Evolutionary conservation across 1,140 invertebrate species (phyloP).

Genomic region (Charaxes varanes): DNA sequence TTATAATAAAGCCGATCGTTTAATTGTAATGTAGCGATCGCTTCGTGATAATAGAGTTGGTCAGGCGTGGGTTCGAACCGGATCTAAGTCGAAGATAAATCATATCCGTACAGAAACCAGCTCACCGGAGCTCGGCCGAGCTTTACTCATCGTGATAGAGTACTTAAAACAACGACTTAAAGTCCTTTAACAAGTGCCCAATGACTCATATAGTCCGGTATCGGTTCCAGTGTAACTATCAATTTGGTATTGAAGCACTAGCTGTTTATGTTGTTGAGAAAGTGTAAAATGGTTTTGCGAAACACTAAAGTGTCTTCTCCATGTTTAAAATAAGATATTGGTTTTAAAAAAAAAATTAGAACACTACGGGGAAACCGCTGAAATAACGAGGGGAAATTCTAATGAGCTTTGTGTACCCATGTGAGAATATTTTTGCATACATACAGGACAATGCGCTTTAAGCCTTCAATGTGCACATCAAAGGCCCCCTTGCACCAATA

Average conservation of each 20-base stretch:
- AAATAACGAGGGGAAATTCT: conserved; percentile 4
- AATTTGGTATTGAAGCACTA: too few species aligned
- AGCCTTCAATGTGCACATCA: conserved; percentile 9
- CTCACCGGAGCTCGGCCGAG: conserved; percentile 14
- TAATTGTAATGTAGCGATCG: too few species aligned
- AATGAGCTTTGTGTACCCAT: conserved; percentile 1
- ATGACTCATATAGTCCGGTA: conserved; percentile 10
- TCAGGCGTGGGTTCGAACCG: conserved; percentile 54
- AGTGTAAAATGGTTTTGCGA: too few species aligned
- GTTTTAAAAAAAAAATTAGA: too few species aligned
- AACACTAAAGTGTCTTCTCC: too few species aligned
- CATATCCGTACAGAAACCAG: conserved; percentile 34
- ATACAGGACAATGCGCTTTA: background rate
- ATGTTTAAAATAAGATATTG: too few species aligned
- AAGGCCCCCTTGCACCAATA: conserved; percentile 8
- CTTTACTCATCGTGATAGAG: conserved; percentile 11
- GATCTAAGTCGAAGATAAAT: conserved; percentile 58
- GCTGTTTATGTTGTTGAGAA: too few species aligned
- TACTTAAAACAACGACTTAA: conserved; percentile 6
- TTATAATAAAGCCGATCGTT: conserved; percentile 52
- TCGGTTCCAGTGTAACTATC: too few species aligned
- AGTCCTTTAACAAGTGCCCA: conserved; percentile 1
- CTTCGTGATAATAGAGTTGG: conserved; percentile 52
- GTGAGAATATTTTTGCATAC: conserved; percentile 9
- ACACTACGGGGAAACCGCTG: background rate